Percentiles rank a stretch among this genome's conserved stretches.
Evolutionary conservation across 2,113 vertebrate genomes (phyloP).

Genomic region (Spermophilus dauricus): DNA sequence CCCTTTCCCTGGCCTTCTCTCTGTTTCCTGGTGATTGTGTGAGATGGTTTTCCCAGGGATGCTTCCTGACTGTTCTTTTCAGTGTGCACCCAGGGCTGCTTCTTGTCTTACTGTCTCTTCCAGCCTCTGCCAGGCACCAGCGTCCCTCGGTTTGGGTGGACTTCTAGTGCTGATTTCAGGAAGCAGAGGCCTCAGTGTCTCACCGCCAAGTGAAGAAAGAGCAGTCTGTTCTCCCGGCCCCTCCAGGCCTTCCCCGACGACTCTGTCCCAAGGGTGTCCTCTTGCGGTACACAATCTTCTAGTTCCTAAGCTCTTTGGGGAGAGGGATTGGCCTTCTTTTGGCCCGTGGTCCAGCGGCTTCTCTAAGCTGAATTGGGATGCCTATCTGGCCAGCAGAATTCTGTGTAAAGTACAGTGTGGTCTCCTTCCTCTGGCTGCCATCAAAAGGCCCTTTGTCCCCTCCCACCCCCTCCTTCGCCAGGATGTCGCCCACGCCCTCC

Average conservation of each 20-base stretch:
- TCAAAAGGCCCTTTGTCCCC: slow-evolving; percentile 67
- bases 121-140: background rate
- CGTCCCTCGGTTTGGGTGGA: background rate
- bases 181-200: background rate
- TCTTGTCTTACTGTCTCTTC: background rate
- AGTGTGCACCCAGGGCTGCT: background rate
- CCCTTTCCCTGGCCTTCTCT: background rate
- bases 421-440: background rate
- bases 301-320: background rate
- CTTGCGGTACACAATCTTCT: background rate
- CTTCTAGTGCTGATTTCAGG: background rate
- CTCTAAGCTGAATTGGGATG: background rate
- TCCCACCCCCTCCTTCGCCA: background rate
- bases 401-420: background rate
- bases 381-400: slow-evolving; percentile 13
- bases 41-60: background rate
- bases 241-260: background rate
- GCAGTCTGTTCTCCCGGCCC: background rate
- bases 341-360: background rate
- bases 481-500: fast-evolving
- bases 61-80: background rate
- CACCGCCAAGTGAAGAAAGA: background rate
- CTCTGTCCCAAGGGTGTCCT: background rate
- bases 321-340: background rate
- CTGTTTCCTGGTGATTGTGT: background rate